phyloP scores from a whole-genome alignment of 2,888 invertebrate genomes.

The Eristalis pertinax region DNA sequence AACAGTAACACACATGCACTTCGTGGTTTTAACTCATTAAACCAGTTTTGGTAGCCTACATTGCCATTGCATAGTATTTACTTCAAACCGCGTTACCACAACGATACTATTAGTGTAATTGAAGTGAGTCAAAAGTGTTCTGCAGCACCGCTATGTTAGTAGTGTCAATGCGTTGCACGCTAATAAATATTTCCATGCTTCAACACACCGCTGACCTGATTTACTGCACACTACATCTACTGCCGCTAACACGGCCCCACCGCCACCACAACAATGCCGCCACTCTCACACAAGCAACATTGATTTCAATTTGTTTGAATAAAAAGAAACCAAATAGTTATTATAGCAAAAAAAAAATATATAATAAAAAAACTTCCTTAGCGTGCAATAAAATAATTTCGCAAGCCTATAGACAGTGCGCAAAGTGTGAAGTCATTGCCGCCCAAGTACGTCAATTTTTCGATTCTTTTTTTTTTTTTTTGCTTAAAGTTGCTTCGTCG shows the following conservation, averaged over 20 bases:
- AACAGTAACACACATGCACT: background rate
- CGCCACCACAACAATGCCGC: slow-evolving; percentile 20
- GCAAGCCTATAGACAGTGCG: slow-evolving; percentile 36
- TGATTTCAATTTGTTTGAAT: slow-evolving; percentile 52
- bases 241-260: background rate
- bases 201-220: slow-evolving; percentile 58
- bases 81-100: background rate
- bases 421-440: slow-evolving; percentile 57
- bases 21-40: background rate
- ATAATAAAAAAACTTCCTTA: slow-evolving; percentile 11
- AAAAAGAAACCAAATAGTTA: slow-evolving; percentile 19
- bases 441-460: slow-evolving; percentile 18
- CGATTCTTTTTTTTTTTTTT: slow-evolving; percentile 20
- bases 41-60: background rate
- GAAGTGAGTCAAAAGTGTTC: slow-evolving; percentile 16
- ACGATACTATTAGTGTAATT: slow-evolving; percentile 10
- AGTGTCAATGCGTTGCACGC: slow-evolving; percentile 38
- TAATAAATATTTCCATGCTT: slow-evolving; percentile 49
- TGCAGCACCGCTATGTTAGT: slow-evolving; percentile 24
- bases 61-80: background rate
- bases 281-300: slow-evolving; percentile 41
- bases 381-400: slow-evolving; percentile 56
- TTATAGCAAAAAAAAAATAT: background rate
- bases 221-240: slow-evolving; percentile 39
- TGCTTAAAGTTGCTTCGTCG: background rate